A percentile compares a stretch with the other conserved stretches of the same genome.
Evolutionary conservation across 1,140 invertebrate genomes (phyloP).

Genomic region (Ditylenchus dipsaci): DNA sequence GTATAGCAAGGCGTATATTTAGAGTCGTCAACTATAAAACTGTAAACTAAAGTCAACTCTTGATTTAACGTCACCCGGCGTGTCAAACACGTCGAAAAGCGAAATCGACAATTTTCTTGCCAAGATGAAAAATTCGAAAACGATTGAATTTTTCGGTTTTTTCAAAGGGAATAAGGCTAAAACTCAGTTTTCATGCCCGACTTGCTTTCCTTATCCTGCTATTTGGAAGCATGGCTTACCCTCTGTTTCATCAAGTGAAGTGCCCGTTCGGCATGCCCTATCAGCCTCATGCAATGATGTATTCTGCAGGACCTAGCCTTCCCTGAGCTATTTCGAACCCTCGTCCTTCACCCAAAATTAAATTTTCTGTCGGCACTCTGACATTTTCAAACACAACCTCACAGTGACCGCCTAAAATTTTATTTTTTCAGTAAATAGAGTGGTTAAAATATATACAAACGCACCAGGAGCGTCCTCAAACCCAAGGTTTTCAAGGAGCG

Average conservation of each 20-base stretch:
- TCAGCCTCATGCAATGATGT: slow-evolving; percentile 63
- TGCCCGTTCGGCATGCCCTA: slow-evolving; percentile 60
- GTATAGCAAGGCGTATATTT: too few species aligned
- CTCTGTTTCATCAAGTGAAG: slow-evolving; percentile 60
- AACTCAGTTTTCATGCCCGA: too few species aligned
- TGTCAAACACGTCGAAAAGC: too few species aligned
- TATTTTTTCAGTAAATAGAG: not conserved
- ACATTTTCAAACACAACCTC: slow-evolving; percentile 62
- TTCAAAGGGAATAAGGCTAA: too few species aligned
- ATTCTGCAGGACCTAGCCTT: slow-evolving; percentile 62
- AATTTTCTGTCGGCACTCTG: slow-evolving; percentile 58
- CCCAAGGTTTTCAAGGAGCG: slow-evolving; percentile 60
- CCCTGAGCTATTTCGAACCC: slow-evolving; percentile 64
- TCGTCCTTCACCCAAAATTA: slow-evolving; percentile 61
- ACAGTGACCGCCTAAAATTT: slow-evolving; percentile 59
- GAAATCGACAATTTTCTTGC: too few species aligned
- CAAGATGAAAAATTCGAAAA: too few species aligned
- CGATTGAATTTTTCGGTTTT: too few species aligned
- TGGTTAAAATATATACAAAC: not conserved
- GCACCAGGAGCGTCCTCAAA: slow-evolving; percentile 61
- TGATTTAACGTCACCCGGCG: too few species aligned
- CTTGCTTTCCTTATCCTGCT: too few species aligned
- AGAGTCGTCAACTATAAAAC: too few species aligned
- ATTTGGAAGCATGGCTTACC: slow-evolving; percentile 43
- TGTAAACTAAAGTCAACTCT: too few species aligned